These are phyloP conservation scores for Anas flavirostris DNA, from an alignment of 2,797 vertebrate species.

Conservation along the genomic window DNA sequence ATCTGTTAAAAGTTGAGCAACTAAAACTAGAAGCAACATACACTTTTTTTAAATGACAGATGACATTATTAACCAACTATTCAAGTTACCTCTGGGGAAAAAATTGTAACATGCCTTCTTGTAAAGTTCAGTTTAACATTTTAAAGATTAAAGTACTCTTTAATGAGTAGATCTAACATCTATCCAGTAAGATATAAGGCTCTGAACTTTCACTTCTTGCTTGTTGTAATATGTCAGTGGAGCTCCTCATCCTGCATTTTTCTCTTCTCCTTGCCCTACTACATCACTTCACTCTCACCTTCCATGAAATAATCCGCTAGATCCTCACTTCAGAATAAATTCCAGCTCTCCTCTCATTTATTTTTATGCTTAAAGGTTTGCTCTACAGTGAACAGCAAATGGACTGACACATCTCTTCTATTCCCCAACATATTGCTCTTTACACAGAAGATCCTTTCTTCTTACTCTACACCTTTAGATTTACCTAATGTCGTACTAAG, in stretches of 20 bases:
- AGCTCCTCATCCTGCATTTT: neutral
- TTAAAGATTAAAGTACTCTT: neutral
- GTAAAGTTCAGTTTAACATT: neutral
- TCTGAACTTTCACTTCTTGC: neutral
- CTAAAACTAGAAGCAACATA: neutral
- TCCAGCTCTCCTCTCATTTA: neutral
- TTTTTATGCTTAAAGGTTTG: neutral
- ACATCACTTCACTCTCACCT: neutral
- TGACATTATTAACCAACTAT: neutral
- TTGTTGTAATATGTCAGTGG: neutral
- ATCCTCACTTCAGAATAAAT: neutral
- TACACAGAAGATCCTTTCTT: neutral
- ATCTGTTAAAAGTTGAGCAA: neutral
- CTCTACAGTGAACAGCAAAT: neutral
- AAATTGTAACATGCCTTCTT: neutral
- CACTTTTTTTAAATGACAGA: neutral
- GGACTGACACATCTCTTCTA: neutral
- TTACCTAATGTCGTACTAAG: neutral
- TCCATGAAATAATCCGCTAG: neutral
- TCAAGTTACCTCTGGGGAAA: neutral
- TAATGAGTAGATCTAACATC: neutral
- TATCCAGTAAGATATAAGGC: neutral
- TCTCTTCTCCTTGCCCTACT: neutral
- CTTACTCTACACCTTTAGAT: neutral
- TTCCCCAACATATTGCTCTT: neutral